A percentile compares a stretch with the other conserved stretches of the same genome.
These are phyloP conservation scores for Malurus splendens DNA, from an alignment of 2,797 vertebrate species.

Conservation along the genomic window DNA sequence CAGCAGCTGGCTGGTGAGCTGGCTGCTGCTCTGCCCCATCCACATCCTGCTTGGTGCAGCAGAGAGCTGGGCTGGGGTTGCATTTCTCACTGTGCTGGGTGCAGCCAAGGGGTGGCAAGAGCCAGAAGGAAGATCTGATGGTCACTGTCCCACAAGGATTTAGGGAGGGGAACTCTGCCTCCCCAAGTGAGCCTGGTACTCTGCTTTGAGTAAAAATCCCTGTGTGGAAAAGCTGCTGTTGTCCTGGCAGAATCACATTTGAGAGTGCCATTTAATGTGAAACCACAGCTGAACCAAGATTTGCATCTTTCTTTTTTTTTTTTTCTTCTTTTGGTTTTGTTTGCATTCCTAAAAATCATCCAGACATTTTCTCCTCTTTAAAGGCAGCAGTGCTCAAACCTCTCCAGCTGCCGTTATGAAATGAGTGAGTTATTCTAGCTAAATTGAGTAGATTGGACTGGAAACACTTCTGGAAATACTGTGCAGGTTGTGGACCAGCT, in stretches of 20 bases:
- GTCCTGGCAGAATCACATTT: background rate
- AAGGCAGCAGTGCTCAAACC: slow-evolving; percentile 24
- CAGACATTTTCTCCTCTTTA: slow-evolving; percentile 14
- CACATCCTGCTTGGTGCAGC: rapidly evolving
- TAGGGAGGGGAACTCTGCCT: background rate
- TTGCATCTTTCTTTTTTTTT: background rate
- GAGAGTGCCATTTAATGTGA: background rate
- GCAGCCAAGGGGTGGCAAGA: background rate
- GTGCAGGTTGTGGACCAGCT: slow-evolving; percentile 45
- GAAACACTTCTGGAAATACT: slow-evolving; percentile 48
- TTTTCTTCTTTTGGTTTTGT: background rate
- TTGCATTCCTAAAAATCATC: slow-evolving; percentile 48
- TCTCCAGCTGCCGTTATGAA: slow-evolving; percentile 26
- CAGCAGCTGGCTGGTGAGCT: background rate
- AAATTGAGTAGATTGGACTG: slow-evolving; percentile 24
- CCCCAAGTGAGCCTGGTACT: rapidly evolving
- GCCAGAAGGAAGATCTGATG: background rate
- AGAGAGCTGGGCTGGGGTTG: background rate
- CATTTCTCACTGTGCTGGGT: background rate
- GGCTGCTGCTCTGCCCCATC: background rate
- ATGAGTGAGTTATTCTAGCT: slow-evolving; percentile 33
- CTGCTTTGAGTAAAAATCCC: background rate
- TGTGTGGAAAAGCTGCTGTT: background rate
- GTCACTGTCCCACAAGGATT: rapidly evolving
- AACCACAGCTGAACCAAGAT: slow-evolving; percentile 16